Conservation (phyloP, 1,140 invertebrate genomes). For the Orius insidiosus region DNA sequence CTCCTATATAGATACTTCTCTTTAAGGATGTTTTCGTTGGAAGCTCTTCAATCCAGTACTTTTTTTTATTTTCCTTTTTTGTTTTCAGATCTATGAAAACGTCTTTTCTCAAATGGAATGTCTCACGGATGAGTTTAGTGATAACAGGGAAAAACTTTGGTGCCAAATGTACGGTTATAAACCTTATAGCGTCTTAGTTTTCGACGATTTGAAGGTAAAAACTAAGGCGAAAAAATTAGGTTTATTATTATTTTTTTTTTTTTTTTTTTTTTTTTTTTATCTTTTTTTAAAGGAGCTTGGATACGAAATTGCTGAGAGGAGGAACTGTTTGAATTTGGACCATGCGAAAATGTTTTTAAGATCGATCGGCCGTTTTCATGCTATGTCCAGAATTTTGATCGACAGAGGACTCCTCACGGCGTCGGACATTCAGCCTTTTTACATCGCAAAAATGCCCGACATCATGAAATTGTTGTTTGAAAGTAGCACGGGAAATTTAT, state of each 20-base stretch:
- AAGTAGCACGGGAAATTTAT: neutral
- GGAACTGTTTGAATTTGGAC: constrained; percentile 1
- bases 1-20: too few species aligned
- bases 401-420: neutral
- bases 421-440: neutral
- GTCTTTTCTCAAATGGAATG: neutral
- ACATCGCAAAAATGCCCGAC: neutral
- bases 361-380: constrained; percentile 2
- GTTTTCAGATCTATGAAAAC: neutral
- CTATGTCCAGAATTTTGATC: constrained; percentile 3
- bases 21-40: too few species aligned
- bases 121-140: neutral
- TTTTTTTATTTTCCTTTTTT: too few species aligned
- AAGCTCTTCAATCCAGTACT: too few species aligned
- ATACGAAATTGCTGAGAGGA: neutral
- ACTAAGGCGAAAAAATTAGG: too few species aligned
- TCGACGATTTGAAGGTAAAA: neutral
- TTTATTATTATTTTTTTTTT: too few species aligned
- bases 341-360: neutral
- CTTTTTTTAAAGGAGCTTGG: neutral
- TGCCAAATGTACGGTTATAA: neutral
- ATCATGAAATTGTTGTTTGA: neutral
- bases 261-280: too few species aligned
- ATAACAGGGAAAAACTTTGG: neutral
- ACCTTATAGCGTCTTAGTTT: neutral